Base-by-base conservation (phyloP, 2,888 invertebrate genomes). In the Gonocerus acuteangulatus region DNA sequence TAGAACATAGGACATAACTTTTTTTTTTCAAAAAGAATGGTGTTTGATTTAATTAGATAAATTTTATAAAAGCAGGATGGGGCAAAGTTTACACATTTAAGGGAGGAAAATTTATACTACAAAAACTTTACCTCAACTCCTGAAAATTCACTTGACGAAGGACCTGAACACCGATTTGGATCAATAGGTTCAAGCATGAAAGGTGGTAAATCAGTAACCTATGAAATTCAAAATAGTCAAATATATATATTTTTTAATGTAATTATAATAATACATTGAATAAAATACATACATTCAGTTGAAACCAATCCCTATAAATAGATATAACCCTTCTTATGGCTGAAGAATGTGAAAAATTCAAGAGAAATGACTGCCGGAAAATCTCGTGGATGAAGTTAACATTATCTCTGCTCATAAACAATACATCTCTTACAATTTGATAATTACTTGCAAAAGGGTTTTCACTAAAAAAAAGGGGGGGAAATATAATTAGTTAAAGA, bases 301-400 rank as follows among this genome's bases (percentile, higher is more conserved):
- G 91, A 77, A 96, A 94, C 87, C 96, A 90, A 74, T 96, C 95
- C 73, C 92, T 89, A 73, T 96, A 96, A 2, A 95, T 87, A 45
- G 87, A 84, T 68, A 96, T 91, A 44, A 94, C 91, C 70, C 89
- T 85, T 48, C 92, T 79, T 64, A 92, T 87, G 3, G 95, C 91
- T 65, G 86, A 85, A 13, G 92, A 88, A 74, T 94, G 91, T 2
- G 84, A 81, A 74, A 95, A 94, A 67, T 91, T 89, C 70, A 95
- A 77, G 49, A 95, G 78, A 76, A 95, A 91, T 32, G 94, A 93
- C 76, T 95, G 94, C 23, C 95, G 82, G 73, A 94, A 89, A 61
- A 95, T 82, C 76, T 96, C 96, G 71, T 95, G 90, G 23, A 95
- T 84, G 72, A 96, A 90, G 77, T 96, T 93, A 4, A 96, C 86